phyloP scores from a whole-genome alignment of 2,113 vertebrate genomes.

The Dromaius novaehollandiae region DNA sequence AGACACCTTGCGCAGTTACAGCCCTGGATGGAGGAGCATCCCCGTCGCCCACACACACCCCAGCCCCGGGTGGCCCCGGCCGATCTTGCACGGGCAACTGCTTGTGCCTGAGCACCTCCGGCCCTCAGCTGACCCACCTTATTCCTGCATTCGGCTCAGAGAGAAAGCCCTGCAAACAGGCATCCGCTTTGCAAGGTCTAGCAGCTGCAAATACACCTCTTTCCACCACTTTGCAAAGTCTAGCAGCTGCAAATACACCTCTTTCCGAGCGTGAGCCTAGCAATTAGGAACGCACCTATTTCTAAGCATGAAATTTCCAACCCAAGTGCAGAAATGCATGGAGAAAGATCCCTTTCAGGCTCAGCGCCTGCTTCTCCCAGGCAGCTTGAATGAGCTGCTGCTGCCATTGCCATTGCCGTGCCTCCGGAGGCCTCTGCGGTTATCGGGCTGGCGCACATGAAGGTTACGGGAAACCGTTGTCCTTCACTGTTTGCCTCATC shows the following conservation, averaged over 20 bases:
- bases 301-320: not conserved
- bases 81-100: too few species aligned
- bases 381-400: not conserved
- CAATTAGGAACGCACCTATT: not conserved
- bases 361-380: not conserved
- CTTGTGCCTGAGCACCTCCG: too few species aligned
- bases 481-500: constrained; percentile 11
- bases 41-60: too few species aligned
- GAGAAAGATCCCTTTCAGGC: not conserved
- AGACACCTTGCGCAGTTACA: too few species aligned
- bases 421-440: not conserved
- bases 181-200: not conserved
- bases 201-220: not conserved
- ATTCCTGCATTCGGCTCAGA: not conserved
- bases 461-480: constrained; percentile 41
- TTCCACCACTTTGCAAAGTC: not conserved
- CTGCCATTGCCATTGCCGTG: not conserved
- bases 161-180: not conserved
- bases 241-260: not conserved
- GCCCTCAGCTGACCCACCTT: not conserved
- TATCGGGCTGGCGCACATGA: not conserved
- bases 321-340: not conserved
- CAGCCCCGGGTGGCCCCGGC: too few species aligned
- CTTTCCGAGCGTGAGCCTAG: not conserved
- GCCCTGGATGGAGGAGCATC: too few species aligned